Evolutionary conservation across 2,113 vertebrate species (phyloP).

Genomic region (Carettochelys insculpta): DNA sequence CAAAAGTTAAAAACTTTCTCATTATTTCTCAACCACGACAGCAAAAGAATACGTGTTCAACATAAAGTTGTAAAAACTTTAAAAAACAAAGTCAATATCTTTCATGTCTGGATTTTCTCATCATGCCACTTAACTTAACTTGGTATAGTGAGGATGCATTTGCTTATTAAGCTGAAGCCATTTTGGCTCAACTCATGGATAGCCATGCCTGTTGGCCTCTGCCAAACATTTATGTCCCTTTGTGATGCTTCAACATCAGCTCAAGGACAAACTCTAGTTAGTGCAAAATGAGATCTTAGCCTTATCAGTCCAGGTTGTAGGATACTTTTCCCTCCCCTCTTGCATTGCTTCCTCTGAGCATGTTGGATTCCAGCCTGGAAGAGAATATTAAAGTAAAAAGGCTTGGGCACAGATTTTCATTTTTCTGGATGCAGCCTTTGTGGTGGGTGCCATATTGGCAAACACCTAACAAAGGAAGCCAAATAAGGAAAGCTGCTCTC

Average conservation of each 20-base stretch:
- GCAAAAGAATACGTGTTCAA: not conserved
- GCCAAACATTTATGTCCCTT: conserved; percentile 20
- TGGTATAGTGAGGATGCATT: conserved; percentile 12
- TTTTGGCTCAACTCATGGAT: conserved; percentile 15
- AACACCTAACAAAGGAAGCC: not conserved
- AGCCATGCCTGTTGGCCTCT: conserved; percentile 34
- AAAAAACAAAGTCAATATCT: not conserved
- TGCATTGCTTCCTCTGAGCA: not conserved
- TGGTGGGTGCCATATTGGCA: rapidly evolving
- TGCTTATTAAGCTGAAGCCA: conserved; percentile 51
- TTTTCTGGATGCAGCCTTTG: not conserved
- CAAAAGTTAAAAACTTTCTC: not conserved
- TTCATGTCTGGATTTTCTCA: conserved; percentile 10
- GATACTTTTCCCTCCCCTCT: not conserved
- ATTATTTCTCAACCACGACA: not conserved
- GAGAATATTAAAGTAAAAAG: not conserved
- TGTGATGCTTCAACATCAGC: conserved; percentile 26
- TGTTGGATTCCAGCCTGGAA: not conserved
- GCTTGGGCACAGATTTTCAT: not conserved
- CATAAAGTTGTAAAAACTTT: not conserved
- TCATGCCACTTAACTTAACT: conserved; percentile 34
- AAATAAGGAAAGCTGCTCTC: not conserved
- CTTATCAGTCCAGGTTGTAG: not conserved
- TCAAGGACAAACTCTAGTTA: conserved; percentile 6
- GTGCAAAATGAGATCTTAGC: not conserved